Evolutionary conservation across 2,888 invertebrate genomes (phyloP).

Genomic region (Drosophila algonquin): DNA sequence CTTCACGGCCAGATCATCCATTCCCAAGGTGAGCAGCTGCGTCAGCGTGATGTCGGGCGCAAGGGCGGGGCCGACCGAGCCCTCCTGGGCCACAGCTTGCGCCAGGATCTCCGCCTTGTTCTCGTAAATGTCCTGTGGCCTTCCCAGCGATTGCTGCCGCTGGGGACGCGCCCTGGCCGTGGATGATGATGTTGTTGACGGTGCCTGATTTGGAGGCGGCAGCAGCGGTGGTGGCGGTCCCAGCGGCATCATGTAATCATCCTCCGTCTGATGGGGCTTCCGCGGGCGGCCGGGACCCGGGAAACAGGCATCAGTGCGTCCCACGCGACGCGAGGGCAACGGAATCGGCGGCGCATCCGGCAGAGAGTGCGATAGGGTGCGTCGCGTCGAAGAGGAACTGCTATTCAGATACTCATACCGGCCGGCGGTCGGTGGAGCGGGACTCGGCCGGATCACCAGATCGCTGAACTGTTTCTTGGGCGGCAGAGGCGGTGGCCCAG

Average conservation of each 20-base stretch:
- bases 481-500: conserved; percentile 89
- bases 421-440: conserved; percentile 49
- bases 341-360: conserved; percentile 86
- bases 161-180: conserved; percentile 75
- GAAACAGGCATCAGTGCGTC: conserved; percentile 85
- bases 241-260: conserved; percentile 89
- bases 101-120: conserved; percentile 82
- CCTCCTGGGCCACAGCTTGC: conserved; percentile 43
- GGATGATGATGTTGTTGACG: neutral
- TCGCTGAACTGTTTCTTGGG: conserved; percentile 88
- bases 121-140: conserved; percentile 80
- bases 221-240: conserved; percentile 84
- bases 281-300: conserved; percentile 85
- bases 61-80: conserved; percentile 50
- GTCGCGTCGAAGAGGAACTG: conserved; percentile 34
- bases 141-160: conserved; percentile 71
- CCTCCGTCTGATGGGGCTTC: conserved; percentile 86
- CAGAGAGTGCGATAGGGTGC: conserved; percentile 36
- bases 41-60: conserved; percentile 90
- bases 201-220: conserved; percentile 84
- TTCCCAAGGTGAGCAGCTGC: conserved; percentile 91
- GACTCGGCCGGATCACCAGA: conserved; percentile 85
- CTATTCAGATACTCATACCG: conserved; percentile 82
- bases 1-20: conserved; percentile 91
- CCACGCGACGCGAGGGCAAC: conserved; percentile 85